Evolutionary conservation across 2,888 invertebrate species (phyloP).

Genomic region (Drosophila lacicola): DNA sequence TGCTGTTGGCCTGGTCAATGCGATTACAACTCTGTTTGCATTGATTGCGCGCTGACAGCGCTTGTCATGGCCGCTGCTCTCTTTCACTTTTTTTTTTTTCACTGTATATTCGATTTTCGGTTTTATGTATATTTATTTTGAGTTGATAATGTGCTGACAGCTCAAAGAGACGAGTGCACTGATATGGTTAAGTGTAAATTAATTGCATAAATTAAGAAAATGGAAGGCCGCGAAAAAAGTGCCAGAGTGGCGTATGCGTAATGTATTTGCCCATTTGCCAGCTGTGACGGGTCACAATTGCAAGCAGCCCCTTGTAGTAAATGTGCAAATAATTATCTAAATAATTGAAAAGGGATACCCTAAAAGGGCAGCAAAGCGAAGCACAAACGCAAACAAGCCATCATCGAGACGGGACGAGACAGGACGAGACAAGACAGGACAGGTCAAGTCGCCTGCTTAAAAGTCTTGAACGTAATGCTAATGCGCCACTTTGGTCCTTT

Average conservation of each 20-base stretch:
- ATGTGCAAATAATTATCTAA: conserved; percentile 79
- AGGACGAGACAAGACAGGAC: conserved; percentile 3
- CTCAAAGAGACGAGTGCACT: conserved; percentile 24
- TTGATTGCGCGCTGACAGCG: conserved; percentile 71
- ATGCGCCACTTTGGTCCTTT: conserved; percentile 29
- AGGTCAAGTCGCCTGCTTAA: conserved; percentile 35
- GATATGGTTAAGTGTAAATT: conserved; percentile 72
- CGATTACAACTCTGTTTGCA: conserved; percentile 72
- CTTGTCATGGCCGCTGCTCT: conserved; percentile 50
- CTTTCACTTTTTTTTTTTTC: conserved; percentile 28
- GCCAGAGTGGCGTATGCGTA: conserved; percentile 53
- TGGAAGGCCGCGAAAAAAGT: conserved; percentile 37
- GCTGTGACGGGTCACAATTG: no score
- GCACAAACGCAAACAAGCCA: conserved; percentile 36
- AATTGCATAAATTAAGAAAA: conserved; percentile 78
- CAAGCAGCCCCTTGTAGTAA: conserved; percentile 46
- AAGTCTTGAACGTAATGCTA: conserved; percentile 44
- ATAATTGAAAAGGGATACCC: conserved; percentile 74
- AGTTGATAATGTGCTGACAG: conserved; percentile 69
- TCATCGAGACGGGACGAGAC: conserved; percentile 6
- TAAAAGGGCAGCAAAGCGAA: conserved; percentile 32
- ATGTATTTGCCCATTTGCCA: conserved; percentile 28
- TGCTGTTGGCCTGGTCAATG: conserved; percentile 63
- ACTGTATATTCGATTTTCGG: conserved; percentile 11
- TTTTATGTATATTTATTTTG: conserved; percentile 49